Base-by-base conservation (phyloP, 2,888 invertebrate species). In the Netelia fuscicornis region DNA sequence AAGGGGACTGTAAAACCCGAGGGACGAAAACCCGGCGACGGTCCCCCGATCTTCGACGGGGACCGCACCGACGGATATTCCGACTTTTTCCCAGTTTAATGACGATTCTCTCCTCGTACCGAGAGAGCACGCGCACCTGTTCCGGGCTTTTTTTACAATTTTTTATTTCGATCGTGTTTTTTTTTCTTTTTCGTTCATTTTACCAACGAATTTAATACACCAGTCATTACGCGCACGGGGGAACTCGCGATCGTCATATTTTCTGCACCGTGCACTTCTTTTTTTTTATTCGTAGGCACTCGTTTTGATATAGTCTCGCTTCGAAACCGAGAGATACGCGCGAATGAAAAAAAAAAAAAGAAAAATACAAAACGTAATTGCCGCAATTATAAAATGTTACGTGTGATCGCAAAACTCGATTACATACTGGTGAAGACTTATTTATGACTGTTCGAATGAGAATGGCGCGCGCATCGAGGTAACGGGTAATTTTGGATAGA, bases 161-260 rank as follows among this genome's bases (percentile, higher is more conserved):
- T 90, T 89, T 89, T 37, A 37, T 90, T 89, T 87, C 89, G 88
- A 90, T 89, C 88, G 83, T 79, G 86, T 88, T 90, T 90, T 58
- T 58, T 58, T 1, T 56, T 30, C 3, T 0, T 30, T 30, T 30
- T 30, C 30, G 2, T 30, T 30, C n/a, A 9, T 58, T 58, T 58
- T 58, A 91, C 90, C 90, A 48, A 58, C 58, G 58, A 58, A 20
- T 58, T 58, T 58, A 58, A 58, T 58, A 58, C n/a, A 89, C 89
- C 89, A 86, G 89, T 86, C 89, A 90, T 91, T 90, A 90, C 84
- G 88, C 80, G 77, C 42, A 52, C 56, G 64, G 52, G 48, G 37
- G 13, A 48, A 48, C 75, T 72, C 74, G 60, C 42, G 75, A 81
- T 60, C 44, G 64, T 20, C 60, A 30, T 64, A 68, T 64, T 70